Conservation (phyloP, 30 jellyfish, hydroid and myxozoan genomes). For the Turritopsis dohrnii region DNA sequence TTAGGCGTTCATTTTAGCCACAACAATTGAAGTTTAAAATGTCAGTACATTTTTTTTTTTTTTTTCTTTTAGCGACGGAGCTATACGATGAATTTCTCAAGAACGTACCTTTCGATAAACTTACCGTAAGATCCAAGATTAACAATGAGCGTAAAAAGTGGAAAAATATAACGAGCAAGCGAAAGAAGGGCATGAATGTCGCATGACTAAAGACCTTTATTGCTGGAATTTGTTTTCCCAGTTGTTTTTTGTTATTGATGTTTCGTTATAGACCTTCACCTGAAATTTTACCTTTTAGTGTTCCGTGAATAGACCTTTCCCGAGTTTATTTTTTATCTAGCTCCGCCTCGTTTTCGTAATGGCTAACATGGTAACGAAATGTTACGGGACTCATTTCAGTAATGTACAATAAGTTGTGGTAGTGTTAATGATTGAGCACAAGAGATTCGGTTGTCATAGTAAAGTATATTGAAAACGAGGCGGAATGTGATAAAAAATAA, state of each 20-base stretch:
- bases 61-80: not conserved
- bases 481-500: no score
- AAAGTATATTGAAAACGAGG: not conserved
- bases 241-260: not conserved
- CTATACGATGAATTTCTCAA: not conserved
- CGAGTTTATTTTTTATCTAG: not conserved
- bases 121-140: not conserved
- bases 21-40: not conserved
- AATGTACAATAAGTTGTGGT: not conserved
- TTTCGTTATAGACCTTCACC: not conserved
- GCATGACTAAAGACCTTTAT: not conserved
- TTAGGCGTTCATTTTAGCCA: not conserved
- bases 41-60: not conserved
- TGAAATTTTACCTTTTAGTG: not conserved
- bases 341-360: not conserved
- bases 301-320: not conserved
- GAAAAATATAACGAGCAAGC: not conserved
- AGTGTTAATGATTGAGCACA: not conserved
- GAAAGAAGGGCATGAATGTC: not conserved
- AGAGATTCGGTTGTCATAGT: not conserved
- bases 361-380: not conserved
- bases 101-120: not conserved
- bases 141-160: not conserved
- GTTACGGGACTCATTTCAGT: not conserved
- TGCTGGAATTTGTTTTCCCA: not conserved